Evolutionary conservation across 1,140 invertebrate genomes (phyloP).

Genomic region (Mya arenaria): DNA sequence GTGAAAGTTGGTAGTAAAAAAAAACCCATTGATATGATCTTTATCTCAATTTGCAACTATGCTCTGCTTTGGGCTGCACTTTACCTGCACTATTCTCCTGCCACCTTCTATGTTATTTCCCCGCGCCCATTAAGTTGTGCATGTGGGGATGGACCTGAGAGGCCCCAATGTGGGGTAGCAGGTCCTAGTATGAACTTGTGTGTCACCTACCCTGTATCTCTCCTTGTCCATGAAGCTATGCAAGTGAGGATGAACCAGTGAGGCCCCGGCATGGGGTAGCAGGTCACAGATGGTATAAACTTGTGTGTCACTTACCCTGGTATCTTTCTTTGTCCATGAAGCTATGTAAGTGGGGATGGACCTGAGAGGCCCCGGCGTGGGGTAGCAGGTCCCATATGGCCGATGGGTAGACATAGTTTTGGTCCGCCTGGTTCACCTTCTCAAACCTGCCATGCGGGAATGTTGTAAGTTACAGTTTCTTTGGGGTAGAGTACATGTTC

Average conservation of each 20-base stretch:
- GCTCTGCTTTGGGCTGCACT: too few relatives aligned
- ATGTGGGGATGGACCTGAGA: constrained; percentile 83
- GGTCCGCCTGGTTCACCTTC: constrained; percentile 63
- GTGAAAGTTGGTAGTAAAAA: too few relatives aligned
- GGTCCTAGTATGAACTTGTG: constrained; percentile 81
- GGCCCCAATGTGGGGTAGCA: constrained; percentile 81
- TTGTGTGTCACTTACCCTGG: constrained; percentile 77
- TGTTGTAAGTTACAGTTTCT: too few relatives aligned
- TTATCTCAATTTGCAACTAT: too few relatives aligned
- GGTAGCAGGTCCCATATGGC: constrained; percentile 82
- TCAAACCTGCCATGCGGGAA: too few relatives aligned
- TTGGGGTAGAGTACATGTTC: background rate
- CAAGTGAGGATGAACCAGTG: constrained; percentile 83
- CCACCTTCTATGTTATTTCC: too few relatives aligned
- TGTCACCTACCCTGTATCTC: constrained; percentile 78
- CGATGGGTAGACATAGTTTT: constrained; percentile 74
- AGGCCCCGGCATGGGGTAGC: constrained; percentile 82
- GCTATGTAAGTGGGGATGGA: constrained; percentile 83
- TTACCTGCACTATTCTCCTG: too few relatives aligned
- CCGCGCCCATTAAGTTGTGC: constrained; percentile 81
- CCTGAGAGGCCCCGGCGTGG: constrained; percentile 82
- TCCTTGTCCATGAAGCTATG: constrained; percentile 79
- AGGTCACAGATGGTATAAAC: constrained; percentile 82
- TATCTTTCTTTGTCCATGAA: constrained; percentile 79
- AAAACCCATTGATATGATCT: too few relatives aligned